Percentiles rank a stretch among this genome's conserved stretches.
Conservation (phyloP, 2,797 vertebrate genomes). For the Psittacula derbiana region DNA sequence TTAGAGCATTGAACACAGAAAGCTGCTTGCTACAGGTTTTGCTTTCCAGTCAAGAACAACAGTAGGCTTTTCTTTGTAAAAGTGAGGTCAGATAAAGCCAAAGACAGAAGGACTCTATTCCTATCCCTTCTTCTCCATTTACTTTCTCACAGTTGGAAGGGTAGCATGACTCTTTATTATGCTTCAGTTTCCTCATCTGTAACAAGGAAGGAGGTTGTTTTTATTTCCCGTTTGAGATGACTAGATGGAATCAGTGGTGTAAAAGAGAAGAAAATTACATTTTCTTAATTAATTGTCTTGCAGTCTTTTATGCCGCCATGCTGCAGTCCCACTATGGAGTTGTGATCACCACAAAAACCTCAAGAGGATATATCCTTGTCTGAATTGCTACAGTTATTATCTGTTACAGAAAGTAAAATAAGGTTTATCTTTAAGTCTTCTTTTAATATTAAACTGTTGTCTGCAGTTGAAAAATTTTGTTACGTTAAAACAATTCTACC, state of each 20-base stretch:
- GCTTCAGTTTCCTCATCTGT: neutral
- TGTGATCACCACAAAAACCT: conserved; percentile 25
- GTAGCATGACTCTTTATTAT: neutral
- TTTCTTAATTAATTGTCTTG: conserved; percentile 50
- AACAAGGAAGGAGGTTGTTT: neutral
- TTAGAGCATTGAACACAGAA: neutral
- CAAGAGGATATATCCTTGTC: conserved; percentile 56
- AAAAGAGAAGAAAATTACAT: conserved; percentile 6
- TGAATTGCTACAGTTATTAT: conserved; percentile 18
- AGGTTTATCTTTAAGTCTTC: neutral
- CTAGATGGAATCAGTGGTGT: neutral
- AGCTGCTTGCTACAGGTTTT: neutral
- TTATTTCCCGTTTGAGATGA: neutral
- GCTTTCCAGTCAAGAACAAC: neutral
- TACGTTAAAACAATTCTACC: neutral
- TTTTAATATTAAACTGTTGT: neutral
- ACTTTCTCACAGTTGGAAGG: neutral
- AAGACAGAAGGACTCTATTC: neutral
- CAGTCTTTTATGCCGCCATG: conserved; percentile 8
- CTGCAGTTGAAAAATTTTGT: neutral
- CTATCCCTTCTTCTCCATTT: neutral
- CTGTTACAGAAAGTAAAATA: conserved; percentile 39
- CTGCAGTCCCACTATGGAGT: conserved; percentile 5
- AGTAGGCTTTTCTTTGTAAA: neutral
- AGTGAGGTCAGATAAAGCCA: neutral